phyloP scores from a whole-genome alignment of 2,113 vertebrate genomes.

The Coreoperca whiteheadi region DNA sequence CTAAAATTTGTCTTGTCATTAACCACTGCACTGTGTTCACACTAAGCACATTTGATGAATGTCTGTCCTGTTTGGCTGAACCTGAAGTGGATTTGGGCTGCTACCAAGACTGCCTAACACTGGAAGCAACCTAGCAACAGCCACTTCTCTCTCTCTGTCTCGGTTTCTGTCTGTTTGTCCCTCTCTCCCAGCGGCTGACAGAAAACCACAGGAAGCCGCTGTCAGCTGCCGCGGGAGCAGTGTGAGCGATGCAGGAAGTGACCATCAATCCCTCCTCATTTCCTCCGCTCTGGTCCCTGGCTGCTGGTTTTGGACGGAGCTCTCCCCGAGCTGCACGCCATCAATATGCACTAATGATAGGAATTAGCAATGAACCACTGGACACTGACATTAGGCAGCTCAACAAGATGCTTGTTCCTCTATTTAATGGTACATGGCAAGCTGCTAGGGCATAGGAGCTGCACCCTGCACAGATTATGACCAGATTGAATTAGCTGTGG shows the following conservation, averaged over 20 bases:
- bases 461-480: conserved; percentile 66
- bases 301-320: conserved; percentile 60
- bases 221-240: conserved; percentile 71
- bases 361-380: conserved; percentile 80
- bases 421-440: conserved; percentile 62
- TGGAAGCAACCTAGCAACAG: conserved; percentile 29
- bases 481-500: conserved; percentile 73
- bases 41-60: conserved; percentile 20
- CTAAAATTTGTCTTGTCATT: conserved; percentile 3
- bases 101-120: conserved; percentile 23
- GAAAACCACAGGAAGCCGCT: conserved; percentile 80
- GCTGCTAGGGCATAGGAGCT: conserved; percentile 46
- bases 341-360: conserved; percentile 81
- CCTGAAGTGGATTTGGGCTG: conserved; percentile 30
- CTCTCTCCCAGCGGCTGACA: conserved; percentile 59
- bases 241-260: conserved; percentile 80
- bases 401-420: conserved; percentile 73
- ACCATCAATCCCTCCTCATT: conserved; percentile 82
- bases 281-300: conserved; percentile 68
- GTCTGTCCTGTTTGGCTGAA: conserved; percentile 28
- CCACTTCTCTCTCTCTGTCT: background rate
- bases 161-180: conserved; percentile 50
- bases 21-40: background rate
- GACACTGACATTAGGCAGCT: conserved; percentile 75
- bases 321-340: conserved; percentile 65